A percentile compares a stretch with the other conserved stretches of the same genome.
phyloP scores from a whole-genome alignment of 2,797 vertebrate genomes.

The Scleropages formosus region DNA sequence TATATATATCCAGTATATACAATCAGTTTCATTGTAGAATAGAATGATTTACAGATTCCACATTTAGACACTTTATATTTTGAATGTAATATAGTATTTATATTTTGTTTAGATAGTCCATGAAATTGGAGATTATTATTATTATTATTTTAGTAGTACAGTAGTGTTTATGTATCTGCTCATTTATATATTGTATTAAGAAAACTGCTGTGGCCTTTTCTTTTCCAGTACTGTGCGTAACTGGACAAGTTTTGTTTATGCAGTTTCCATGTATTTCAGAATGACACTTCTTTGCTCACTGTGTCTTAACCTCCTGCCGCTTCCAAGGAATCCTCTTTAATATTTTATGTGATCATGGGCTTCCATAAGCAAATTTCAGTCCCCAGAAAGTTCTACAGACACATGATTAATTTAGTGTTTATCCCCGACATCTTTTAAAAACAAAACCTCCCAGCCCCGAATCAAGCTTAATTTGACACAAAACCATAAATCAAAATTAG shows the following conservation, averaged over 20 bases:
- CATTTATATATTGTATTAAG: not conserved
- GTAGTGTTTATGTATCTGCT: no score
- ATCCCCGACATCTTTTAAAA: conserved; percentile 74
- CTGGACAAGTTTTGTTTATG: conserved; percentile 21
- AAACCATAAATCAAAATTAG: conserved; percentile 31
- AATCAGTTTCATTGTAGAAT: no score
- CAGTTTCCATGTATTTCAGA: conserved; percentile 64
- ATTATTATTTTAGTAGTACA: no score
- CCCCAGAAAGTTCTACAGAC: conserved; percentile 87
- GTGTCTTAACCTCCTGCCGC: conserved; percentile 70
- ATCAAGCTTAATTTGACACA: conserved; percentile 24
- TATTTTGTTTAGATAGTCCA: no score
- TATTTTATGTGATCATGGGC: conserved; percentile 92
- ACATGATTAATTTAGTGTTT: conserved; percentile 97
- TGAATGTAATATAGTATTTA: no score
- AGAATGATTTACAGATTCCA: no score
- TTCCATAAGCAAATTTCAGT: conserved; percentile 94
- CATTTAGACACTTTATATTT: no score
- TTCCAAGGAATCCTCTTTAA: conserved; percentile 80
- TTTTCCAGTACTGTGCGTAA: conserved; percentile 19
- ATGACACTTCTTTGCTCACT: conserved; percentile 64
- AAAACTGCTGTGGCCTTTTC: not conserved
- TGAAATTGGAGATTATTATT: no score
- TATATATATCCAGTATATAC: no score
- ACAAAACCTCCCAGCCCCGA: conserved; percentile 55